phyloP scores from a whole-genome alignment of 2,113 vertebrate species.

The Chrysochloris asiatica region DNA sequence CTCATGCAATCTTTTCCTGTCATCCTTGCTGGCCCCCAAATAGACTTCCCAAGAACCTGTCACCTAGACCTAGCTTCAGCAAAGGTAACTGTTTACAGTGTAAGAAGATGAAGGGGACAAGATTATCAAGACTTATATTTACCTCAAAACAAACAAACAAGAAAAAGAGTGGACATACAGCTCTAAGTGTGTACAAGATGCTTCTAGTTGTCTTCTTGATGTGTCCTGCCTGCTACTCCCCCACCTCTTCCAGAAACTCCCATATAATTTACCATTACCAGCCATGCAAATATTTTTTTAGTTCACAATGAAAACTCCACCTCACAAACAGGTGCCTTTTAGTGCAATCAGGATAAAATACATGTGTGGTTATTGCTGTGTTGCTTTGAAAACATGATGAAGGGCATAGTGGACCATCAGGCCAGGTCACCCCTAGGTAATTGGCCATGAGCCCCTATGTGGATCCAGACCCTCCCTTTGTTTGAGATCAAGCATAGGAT shows the following conservation, averaged over 20 bases:
- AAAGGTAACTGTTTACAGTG: neutral
- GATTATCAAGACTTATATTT: neutral
- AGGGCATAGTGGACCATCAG: neutral
- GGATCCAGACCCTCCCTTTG: conserved; percentile 76
- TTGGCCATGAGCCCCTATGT: conserved; percentile 37
- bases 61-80: neutral
- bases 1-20: neutral
- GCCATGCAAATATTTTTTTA: conserved; percentile 56
- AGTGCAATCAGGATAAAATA: conserved; percentile 42
- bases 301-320: conserved; percentile 42
- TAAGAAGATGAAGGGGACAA: neutral
- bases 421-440: neutral
- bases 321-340: conserved; percentile 37
- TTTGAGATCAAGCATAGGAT: conserved; percentile 74
- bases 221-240: neutral
- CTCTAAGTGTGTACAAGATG: neutral
- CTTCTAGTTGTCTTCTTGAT: neutral
- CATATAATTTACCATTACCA: conserved; percentile 62
- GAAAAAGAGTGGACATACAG: neutral
- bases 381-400: conserved; percentile 57
- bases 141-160: neutral
- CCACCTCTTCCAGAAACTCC: neutral
- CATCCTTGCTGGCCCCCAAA: neutral
- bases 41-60: neutral
- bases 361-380: neutral